Evolutionary conservation across 35 echinoderm and acorn worm species (phyloP).

Genomic region (Patiria miniata): DNA sequence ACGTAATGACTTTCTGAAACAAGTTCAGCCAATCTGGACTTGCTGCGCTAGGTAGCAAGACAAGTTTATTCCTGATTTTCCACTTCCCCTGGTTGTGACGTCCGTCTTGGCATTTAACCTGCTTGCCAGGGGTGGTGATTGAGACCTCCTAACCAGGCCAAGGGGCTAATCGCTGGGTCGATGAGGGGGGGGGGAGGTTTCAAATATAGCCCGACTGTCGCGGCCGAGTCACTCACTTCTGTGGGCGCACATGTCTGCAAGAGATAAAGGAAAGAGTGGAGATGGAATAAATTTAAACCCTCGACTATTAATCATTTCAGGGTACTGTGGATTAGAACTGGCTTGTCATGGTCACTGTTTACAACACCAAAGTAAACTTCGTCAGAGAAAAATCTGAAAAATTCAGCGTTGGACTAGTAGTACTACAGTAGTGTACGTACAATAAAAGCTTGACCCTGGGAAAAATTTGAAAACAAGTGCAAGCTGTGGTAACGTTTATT

Average conservation of each 20-base stretch:
- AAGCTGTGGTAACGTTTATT: not conserved
- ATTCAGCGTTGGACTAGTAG: not conserved
- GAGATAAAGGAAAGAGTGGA: not conserved
- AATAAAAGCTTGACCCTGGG: not conserved
- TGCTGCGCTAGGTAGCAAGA: not conserved
- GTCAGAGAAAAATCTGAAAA: too few species aligned
- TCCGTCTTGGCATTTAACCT: not conserved
- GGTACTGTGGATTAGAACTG: not conserved
- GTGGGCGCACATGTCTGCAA: not conserved
- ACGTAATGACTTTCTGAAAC: not conserved
- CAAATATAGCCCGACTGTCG: not conserved
- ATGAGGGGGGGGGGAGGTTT: not conserved
- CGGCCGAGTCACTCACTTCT: not conserved
- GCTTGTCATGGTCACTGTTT: not conserved
- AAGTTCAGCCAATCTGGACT: not conserved
- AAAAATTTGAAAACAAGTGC: not conserved
- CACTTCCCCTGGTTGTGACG: not conserved
- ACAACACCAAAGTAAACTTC: not conserved
- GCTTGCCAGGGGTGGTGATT: not conserved
- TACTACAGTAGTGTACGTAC: not conserved
- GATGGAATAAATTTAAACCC: not conserved
- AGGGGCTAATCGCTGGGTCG: constrained; percentile 11
- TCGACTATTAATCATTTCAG: not conserved
- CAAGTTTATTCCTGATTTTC: not conserved
- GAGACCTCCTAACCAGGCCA: not conserved